These are phyloP conservation scores for Agrypnia vestita DNA, from an alignment of 1,140 invertebrate genomes.

Conservation along the genomic window DNA sequence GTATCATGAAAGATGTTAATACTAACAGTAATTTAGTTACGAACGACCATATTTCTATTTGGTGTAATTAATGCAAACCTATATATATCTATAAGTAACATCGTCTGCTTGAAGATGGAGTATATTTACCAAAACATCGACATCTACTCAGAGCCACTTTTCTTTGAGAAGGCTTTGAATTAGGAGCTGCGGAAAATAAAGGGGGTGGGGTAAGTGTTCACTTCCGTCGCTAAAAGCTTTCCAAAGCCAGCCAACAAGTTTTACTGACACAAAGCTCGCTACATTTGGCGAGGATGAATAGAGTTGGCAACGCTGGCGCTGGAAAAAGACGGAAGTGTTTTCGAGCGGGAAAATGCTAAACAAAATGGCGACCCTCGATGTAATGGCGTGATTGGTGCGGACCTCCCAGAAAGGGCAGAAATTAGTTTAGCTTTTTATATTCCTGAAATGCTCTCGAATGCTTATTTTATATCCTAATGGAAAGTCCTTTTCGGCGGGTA, in stretches of 20 bases:
- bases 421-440: conserved; percentile 50
- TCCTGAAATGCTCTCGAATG: conserved; percentile 35
- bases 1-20: no score
- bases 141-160: conserved; percentile 28
- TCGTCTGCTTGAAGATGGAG: no score
- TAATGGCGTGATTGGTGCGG: conserved; percentile 56
- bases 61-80: no score
- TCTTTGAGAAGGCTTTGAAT: conserved; percentile 41
- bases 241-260: conserved; percentile 39
- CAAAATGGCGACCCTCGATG: conserved; percentile 47
- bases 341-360: conserved; percentile 36
- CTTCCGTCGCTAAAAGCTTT: conserved; percentile 47
- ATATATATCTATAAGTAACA: no score
- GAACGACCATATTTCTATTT: no score
- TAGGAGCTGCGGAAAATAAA: conserved; percentile 11
- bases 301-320: background rate
- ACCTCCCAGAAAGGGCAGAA: conserved; percentile 33
- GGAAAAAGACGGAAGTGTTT: conserved; percentile 37
- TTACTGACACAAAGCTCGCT: conserved; percentile 40
- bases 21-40: no score
- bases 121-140: conserved; percentile 34
- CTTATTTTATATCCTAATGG: conserved; percentile 14
- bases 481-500: background rate
- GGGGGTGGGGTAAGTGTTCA: conserved; percentile 42
- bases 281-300: conserved; percentile 32